Percentiles rank a stretch among this genome's conserved stretches.
These are phyloP conservation scores for Prunella fulvescens DNA, from an alignment of 2,113 vertebrate genomes.

Conservation along the genomic window DNA sequence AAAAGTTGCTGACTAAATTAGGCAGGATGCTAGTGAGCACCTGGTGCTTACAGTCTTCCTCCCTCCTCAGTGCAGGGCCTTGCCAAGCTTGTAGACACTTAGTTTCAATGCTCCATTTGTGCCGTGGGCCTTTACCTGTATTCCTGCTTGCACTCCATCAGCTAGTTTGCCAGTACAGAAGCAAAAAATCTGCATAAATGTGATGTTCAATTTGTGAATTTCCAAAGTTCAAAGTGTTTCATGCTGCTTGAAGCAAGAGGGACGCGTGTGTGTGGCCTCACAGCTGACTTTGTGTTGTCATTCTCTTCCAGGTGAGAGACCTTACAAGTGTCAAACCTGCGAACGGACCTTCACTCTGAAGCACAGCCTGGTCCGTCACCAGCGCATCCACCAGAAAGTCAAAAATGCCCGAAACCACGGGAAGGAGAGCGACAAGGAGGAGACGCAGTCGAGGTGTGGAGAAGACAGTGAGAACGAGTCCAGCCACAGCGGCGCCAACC, in stretches of 20 bases:
- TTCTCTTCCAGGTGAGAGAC: constrained; percentile 84
- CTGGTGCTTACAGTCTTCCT: background rate
- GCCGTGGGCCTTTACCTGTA: background rate
- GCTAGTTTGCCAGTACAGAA: background rate
- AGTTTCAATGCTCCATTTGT: background rate
- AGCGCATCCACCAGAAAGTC: constrained; percentile 91
- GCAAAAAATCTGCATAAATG: background rate
- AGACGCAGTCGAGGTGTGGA: constrained; percentile 59
- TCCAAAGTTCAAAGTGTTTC: background rate
- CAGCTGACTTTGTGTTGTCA: background rate
- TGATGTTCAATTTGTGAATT: background rate
- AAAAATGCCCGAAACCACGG: constrained; percentile 68
- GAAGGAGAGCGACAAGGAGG: constrained; percentile 74
- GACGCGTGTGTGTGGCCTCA: background rate
- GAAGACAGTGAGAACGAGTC: constrained; percentile 85
- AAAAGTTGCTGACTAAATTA: background rate
- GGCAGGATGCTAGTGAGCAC: background rate
- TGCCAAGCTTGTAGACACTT: background rate
- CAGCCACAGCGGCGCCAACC: constrained; percentile 80
- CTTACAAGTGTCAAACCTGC: constrained; percentile 93
- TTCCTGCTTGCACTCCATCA: background rate
- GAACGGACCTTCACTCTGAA: constrained; percentile 97
- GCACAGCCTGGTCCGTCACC: constrained; percentile 96
- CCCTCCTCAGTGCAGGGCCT: background rate
- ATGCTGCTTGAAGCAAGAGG: background rate